Evolutionary conservation across 1,140 invertebrate genomes (phyloP).

Genomic region (Drosophila orena): DNA sequence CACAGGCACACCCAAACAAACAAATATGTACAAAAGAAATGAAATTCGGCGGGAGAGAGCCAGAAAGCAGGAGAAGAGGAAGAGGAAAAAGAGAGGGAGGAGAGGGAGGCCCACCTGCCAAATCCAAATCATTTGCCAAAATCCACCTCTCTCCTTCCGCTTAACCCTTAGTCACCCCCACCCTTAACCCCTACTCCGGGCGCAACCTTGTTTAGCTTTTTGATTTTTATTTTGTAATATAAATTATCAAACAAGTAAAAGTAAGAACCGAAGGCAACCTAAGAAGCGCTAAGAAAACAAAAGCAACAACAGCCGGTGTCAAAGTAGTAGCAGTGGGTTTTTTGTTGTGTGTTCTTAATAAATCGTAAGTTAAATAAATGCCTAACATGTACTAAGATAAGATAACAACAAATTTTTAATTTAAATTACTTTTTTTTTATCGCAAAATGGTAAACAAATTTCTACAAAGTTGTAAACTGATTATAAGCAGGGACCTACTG

Average conservation of each 20-base stretch:
- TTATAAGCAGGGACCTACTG: no score
- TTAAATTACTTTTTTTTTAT: no score
- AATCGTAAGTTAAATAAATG: no score
- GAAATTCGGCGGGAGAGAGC: conserved; percentile 8
- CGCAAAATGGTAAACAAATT: background rate
- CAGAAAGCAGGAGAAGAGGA: background rate
- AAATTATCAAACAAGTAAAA: conserved; percentile 38
- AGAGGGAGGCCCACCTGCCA: conserved; percentile 60
- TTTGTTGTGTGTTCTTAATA: no score
- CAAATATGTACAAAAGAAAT: conserved; percentile 15
- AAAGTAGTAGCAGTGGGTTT: background rate
- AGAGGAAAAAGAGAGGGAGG: conserved; percentile 3
- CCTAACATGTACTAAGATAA: no score
- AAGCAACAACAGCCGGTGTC: conserved; percentile 13
- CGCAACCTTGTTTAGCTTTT: conserved; percentile 1
- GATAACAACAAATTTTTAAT: no score
- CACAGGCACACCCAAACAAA: background rate
- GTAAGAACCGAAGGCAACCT: conserved; percentile 5
- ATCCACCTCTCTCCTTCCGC: conserved; percentile 5
- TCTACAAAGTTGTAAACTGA: no score
- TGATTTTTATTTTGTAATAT: conserved; percentile 39
- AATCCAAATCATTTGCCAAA: conserved; percentile 54
- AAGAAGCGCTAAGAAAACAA: conserved; percentile 26
- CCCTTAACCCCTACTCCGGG: conserved; percentile 4
- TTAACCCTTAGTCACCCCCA: conserved; percentile 1